phyloP scores from a whole-genome alignment of 2,113 vertebrate genomes.

The Acanthisitta chloris region DNA sequence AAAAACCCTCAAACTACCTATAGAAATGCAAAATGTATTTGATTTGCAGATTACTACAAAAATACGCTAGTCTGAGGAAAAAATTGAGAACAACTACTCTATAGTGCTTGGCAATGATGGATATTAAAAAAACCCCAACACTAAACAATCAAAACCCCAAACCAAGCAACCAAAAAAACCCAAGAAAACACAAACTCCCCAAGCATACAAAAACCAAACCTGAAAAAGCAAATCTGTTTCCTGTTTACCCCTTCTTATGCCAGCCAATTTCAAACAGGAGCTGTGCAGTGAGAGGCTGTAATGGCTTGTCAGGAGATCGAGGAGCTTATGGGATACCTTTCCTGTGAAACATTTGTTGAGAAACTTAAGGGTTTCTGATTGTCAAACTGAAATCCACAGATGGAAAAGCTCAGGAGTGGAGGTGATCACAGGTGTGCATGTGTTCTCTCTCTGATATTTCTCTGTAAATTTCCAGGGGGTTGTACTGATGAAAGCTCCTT shows the following conservation, averaged over 20 bases:
- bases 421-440: accelerated
- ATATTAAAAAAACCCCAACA: background rate
- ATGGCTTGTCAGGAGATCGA: background rate
- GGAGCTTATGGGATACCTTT: background rate
- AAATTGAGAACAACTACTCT: background rate
- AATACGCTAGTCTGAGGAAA: background rate
- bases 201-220: background rate
- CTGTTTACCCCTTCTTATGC: background rate
- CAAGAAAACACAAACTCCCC: background rate
- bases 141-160: background rate
- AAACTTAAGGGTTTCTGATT: background rate
- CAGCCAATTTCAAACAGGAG: background rate
- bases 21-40: background rate
- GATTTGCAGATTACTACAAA: background rate
- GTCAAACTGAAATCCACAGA: background rate
- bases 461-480: background rate
- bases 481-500: background rate
- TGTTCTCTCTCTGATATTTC: background rate
- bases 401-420: background rate
- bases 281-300: background rate
- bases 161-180: background rate
- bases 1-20: background rate
- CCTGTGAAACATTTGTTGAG: background rate
- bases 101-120: accelerated
- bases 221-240: background rate